These are phyloP conservation scores for Bugula neritina DNA, from an alignment of 2,888 invertebrate genomes.

Conservation along the genomic window DNA sequence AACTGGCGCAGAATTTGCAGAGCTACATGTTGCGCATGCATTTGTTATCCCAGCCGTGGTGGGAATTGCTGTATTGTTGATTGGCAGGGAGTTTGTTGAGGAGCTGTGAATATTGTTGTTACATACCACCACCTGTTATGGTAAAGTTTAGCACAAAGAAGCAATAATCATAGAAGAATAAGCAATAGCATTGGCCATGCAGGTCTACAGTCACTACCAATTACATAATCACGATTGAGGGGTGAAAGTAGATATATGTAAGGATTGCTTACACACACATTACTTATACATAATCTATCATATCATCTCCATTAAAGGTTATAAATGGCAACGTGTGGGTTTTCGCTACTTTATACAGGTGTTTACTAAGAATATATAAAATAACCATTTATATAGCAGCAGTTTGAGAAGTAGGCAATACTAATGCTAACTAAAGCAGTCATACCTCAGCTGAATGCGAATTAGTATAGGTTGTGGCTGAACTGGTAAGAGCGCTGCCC, in stretches of 20 bases:
- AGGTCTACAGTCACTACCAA: not conserved
- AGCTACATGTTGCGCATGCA: not conserved
- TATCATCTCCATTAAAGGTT: too few species aligned
- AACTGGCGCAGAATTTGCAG: not conserved
- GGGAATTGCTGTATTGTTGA: too few species aligned
- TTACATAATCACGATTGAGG: too few species aligned
- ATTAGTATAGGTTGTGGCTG: not conserved
- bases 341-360: not conserved
- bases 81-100: not conserved
- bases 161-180: not conserved
- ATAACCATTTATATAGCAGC: not conserved
- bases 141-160: not conserved
- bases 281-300: too few species aligned
- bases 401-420: not conserved
- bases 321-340: not conserved
- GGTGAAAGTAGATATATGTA: too few species aligned
- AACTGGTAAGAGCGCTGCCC: not conserved
- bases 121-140: slow-evolving; percentile 23
- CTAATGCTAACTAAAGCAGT: not conserved
- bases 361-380: not conserved
- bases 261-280: too few species aligned
- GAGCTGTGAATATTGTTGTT: not conserved
- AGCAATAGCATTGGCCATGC: not conserved
- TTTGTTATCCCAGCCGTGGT: not conserved
- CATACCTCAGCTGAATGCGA: slow-evolving; percentile 9